Percentiles rank a stretch among this genome's conserved stretches.
Conservation (phyloP, 1,140 invertebrate species). For the Drosophila leontia region DNA sequence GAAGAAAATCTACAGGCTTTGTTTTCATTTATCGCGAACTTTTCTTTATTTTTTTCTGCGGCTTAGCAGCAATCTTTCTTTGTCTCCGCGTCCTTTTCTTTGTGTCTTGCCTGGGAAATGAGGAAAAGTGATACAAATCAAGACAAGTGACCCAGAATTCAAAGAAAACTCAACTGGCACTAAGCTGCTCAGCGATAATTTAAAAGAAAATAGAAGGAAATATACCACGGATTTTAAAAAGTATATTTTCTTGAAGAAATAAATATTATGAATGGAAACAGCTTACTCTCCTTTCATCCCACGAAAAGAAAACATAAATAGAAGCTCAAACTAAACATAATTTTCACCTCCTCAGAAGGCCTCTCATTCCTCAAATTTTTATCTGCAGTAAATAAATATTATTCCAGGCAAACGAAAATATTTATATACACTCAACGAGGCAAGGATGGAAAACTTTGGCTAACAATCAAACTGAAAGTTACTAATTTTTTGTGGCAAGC, state of each 20-base stretch:
- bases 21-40: slow-evolving; percentile 48
- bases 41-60: slow-evolving; percentile 36
- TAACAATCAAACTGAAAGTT: slow-evolving; percentile 26
- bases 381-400: slow-evolving; percentile 30
- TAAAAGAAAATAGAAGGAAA: background rate
- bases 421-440: slow-evolving; percentile 12
- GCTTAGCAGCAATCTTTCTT: slow-evolving; percentile 18
- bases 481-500: slow-evolving; percentile 30
- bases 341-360: background rate
- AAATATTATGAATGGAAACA: background rate
- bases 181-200: slow-evolving; percentile 29
- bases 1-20: slow-evolving; percentile 35
- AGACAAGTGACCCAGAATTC: slow-evolving; percentile 39
- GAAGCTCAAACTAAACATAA: slow-evolving; percentile 5
- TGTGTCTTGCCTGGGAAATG: slow-evolving; percentile 5
- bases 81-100: slow-evolving; percentile 9
- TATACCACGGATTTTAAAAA: background rate
- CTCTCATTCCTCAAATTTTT: background rate
- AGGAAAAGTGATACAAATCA: slow-evolving; percentile 30
- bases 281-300: background rate
- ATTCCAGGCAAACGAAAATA: slow-evolving; percentile 13
- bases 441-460: slow-evolving; percentile 20
- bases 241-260: background rate
- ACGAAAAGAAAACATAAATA: slow-evolving; percentile 13
- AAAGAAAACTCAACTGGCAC: slow-evolving; percentile 2